Percentiles rank a stretch among this genome's conserved stretches.
These are phyloP conservation scores for Helarctos malayanus DNA, from an alignment of 2,797 vertebrate species.

Conservation along the genomic window DNA sequence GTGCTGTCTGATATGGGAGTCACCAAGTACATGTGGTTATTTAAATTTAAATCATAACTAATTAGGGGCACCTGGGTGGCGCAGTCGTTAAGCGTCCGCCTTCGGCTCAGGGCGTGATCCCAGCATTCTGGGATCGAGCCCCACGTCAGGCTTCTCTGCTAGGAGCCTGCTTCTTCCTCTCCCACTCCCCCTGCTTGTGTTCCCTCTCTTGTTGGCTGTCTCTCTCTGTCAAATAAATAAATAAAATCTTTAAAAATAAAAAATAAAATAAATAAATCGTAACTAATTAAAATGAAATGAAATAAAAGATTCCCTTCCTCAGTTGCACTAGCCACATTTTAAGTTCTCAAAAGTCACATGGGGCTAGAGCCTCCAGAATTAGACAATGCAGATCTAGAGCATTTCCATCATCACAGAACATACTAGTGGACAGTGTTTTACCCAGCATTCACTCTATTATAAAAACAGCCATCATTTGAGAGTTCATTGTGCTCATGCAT, in stretches of 20 bases:
- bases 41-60: constrained; percentile 4
- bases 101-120: no score
- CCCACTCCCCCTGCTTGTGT: no score
- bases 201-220: no score
- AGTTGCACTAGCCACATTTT: not conserved
- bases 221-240: no score
- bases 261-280: not conserved
- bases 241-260: no score
- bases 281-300: constrained; percentile 38
- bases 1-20: not conserved
- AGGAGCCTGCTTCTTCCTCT: no score
- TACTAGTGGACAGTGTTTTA: not conserved
- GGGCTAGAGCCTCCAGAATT: not conserved
- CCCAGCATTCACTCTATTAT: not conserved
- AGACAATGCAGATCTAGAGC: not conserved
- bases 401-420: not conserved
- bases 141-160: no score
- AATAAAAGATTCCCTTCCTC: not conserved
- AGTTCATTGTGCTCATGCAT: not conserved
- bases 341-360: not conserved
- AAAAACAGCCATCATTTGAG: not conserved
- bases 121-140: no score
- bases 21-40: not conserved
- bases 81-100: no score
- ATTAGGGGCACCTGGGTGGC: not conserved